Evolutionary conservation across 37 sponge, comb jelly and placozoan genomes (phyloP).

Genomic region (Ephydatia muelleri): DNA sequence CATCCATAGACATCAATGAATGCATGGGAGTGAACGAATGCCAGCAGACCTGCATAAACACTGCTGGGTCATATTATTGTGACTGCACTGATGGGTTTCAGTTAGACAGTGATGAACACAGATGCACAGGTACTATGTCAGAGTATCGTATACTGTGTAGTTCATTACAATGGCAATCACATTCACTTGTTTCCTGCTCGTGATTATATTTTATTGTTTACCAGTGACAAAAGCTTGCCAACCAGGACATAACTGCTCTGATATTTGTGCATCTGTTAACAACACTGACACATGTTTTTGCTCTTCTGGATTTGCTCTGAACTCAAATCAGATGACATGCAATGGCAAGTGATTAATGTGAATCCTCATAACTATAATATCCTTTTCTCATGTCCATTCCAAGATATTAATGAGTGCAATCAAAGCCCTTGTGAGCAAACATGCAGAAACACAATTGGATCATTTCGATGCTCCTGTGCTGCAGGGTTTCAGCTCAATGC

Average conservation of each 20-base stretch:
- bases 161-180: too few species aligned
- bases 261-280: background rate
- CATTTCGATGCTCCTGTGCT: background rate
- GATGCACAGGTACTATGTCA: background rate
- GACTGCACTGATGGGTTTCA: slow-evolving; percentile 12
- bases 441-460: background rate
- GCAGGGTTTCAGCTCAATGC: background rate
- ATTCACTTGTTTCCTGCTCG: background rate
- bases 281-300: background rate
- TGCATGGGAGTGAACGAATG: slow-evolving; percentile 4
- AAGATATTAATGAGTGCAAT: background rate
- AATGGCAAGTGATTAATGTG: background rate
- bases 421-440: background rate
- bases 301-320: background rate
- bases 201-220: background rate
- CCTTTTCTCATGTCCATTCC: background rate
- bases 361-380: background rate
- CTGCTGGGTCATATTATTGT: slow-evolving; percentile 24
- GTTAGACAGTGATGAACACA: background rate
- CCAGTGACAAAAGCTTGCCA: background rate
- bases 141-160: too few species aligned
- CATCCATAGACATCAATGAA: slow-evolving; percentile 19
- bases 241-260: background rate
- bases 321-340: background rate
- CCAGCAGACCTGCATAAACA: slow-evolving; percentile 32